Evolutionary conservation across 2,888 invertebrate species (phyloP).

Genomic region (Acronicta psi): DNA sequence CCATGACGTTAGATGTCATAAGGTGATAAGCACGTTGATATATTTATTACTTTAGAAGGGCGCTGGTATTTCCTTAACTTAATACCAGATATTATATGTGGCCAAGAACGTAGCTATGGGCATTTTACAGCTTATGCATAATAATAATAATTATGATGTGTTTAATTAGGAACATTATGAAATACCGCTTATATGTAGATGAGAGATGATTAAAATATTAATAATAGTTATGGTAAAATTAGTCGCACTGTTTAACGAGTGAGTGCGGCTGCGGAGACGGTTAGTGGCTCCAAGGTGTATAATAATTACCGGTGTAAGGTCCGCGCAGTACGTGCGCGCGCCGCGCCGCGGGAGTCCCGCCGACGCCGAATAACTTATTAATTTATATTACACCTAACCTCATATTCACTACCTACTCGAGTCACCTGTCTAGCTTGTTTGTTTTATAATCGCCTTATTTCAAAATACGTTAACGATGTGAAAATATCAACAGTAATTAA

Average conservation of each 20-base stretch:
- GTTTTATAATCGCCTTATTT: slow-evolving; percentile 81
- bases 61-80: slow-evolving; percentile 28
- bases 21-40: slow-evolving; percentile 44
- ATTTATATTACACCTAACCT: slow-evolving; percentile 84
- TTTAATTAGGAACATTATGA: slow-evolving; percentile 57
- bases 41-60: slow-evolving; percentile 44
- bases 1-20: slow-evolving; percentile 45
- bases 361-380: slow-evolving; percentile 83
- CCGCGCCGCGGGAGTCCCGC: slow-evolving; percentile 75
- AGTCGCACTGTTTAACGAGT: slow-evolving; percentile 56
- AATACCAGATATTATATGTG: slow-evolving; percentile 8
- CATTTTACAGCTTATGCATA: slow-evolving; percentile 44
- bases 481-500: slow-evolving; percentile 86
- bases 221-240: slow-evolving; percentile 53
- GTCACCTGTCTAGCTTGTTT: slow-evolving; percentile 86
- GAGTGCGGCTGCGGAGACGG: slow-evolving; percentile 49
- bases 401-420: slow-evolving; percentile 78
- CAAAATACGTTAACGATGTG: slow-evolving; percentile 84
- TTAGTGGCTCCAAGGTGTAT: slow-evolving; percentile 57
- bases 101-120: slow-evolving; percentile 22
- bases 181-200: slow-evolving; percentile 54
- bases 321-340: slow-evolving; percentile 54
- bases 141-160: slow-evolving; percentile 57
- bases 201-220: slow-evolving; percentile 54
- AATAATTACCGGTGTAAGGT: slow-evolving; percentile 63